Conservation (phyloP, 2,113 vertebrate species). For the Passer domesticus region DNA sequence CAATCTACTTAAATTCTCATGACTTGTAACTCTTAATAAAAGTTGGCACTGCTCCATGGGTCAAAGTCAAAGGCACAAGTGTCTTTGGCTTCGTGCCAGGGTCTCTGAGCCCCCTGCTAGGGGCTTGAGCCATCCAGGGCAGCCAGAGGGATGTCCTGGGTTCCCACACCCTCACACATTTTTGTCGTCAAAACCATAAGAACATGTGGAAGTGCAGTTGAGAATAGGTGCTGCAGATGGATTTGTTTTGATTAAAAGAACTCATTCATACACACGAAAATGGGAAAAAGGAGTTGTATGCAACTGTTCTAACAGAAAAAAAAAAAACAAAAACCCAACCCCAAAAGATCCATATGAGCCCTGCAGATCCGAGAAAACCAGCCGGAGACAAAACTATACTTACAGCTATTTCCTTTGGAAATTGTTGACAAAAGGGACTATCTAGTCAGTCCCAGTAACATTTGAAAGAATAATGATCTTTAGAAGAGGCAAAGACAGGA, state of each 20-base stretch:
- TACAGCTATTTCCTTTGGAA: neutral
- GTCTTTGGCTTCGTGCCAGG: too few species aligned
- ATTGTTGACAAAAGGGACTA: neutral
- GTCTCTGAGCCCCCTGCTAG: too few species aligned
- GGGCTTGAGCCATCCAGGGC: too few species aligned
- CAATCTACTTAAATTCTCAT: too few species aligned
- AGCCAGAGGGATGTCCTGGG: too few species aligned
- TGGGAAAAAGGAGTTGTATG: neutral
- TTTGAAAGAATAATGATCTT: neutral
- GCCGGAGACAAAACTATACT: neutral
- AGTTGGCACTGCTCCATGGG: too few species aligned
- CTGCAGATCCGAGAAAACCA: neutral
- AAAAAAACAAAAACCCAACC: neutral
- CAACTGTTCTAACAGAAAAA: neutral
- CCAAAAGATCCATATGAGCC: neutral
- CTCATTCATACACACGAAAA: neutral
- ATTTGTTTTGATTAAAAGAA: neutral
- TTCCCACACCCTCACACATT: neutral
- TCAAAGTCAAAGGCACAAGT: too few species aligned
- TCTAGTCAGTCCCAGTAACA: neutral
- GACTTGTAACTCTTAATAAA: too few species aligned
- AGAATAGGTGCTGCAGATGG: neutral
- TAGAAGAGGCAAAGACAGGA: neutral
- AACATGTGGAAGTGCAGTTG: neutral
- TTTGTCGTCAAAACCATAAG: neutral